A percentile compares a stretch with the other conserved stretches of the same genome.
Conservation (phyloP, 2,888 invertebrate genomes). For the Eutolmus rufibarbis region DNA sequence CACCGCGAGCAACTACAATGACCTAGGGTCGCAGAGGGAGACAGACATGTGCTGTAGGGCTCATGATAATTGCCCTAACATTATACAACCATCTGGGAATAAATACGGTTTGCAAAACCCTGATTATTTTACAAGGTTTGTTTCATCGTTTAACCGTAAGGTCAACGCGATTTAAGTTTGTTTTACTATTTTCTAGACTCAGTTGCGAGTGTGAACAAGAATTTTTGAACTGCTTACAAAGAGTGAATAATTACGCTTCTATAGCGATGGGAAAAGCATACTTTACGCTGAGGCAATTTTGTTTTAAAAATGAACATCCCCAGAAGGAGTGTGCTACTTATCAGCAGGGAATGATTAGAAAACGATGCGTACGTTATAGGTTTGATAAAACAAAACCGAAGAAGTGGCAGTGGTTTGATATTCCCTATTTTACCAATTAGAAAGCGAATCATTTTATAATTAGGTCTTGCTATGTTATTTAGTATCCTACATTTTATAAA, state of each 20-base stretch:
- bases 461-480: too few relatives aligned
- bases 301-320: constrained; percentile 57
- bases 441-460: neutral
- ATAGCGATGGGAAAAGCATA: constrained; percentile 58
- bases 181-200: constrained; percentile 51
- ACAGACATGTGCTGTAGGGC: constrained; percentile 87
- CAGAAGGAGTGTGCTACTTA: constrained; percentile 55
- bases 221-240: constrained; percentile 60
- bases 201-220: constrained; percentile 60
- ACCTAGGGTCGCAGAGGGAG: constrained; percentile 80
- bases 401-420: constrained; percentile 60
- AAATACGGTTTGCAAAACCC: constrained; percentile 56
- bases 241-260: constrained; percentile 54
- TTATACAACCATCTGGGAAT: constrained; percentile 54
- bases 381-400: constrained; percentile 53
- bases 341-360: constrained; percentile 54
- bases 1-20: constrained; percentile 77
- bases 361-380: constrained; percentile 58
- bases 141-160: constrained; percentile 44
- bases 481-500: neutral
- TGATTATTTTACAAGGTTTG: constrained; percentile 59
- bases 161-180: neutral
- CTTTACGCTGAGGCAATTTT: constrained; percentile 55
- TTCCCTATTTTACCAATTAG: constrained; percentile 56
- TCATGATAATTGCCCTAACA: constrained; percentile 71